These are phyloP conservation scores for Epinephelus moara DNA, from an alignment of 2,113 vertebrate species.

Conservation along the genomic window DNA sequence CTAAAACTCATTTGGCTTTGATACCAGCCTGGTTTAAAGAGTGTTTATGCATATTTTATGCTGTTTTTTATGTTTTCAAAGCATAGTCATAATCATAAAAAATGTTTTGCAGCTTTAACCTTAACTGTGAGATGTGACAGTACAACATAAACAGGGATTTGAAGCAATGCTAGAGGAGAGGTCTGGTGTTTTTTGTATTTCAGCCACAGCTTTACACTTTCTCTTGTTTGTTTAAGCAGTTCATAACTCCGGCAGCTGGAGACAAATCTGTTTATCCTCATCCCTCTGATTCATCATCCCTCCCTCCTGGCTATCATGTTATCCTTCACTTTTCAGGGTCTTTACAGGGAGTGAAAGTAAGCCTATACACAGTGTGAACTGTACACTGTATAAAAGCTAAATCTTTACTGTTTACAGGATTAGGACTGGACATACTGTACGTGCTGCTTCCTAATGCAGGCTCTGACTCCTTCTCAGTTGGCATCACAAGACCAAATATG, in stretches of 20 bases:
- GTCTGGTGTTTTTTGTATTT: background rate
- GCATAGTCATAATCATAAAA: too few species aligned
- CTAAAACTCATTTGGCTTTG: background rate
- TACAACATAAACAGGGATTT: background rate
- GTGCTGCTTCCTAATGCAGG: constrained; percentile 4
- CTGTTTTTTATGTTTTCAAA: background rate
- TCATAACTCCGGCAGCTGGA: background rate
- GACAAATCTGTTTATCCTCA: constrained; percentile 11
- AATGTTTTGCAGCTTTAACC: background rate
- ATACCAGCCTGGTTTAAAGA: too few species aligned
- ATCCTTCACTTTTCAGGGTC: background rate
- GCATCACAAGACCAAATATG: background rate
- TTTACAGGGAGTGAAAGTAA: background rate
- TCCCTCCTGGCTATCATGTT: background rate
- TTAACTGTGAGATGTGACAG: background rate
- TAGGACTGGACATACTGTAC: background rate
- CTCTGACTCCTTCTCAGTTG: background rate
- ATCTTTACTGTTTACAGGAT: background rate
- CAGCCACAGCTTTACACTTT: background rate
- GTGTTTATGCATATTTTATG: background rate
- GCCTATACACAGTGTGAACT: background rate
- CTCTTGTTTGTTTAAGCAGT: background rate
- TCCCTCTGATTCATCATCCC: constrained; percentile 5
- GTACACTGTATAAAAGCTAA: background rate
- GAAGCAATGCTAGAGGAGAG: background rate